These are phyloP conservation scores for Chorisops tibialis DNA, from an alignment of 2,888 invertebrate species.

Conservation along the genomic window DNA sequence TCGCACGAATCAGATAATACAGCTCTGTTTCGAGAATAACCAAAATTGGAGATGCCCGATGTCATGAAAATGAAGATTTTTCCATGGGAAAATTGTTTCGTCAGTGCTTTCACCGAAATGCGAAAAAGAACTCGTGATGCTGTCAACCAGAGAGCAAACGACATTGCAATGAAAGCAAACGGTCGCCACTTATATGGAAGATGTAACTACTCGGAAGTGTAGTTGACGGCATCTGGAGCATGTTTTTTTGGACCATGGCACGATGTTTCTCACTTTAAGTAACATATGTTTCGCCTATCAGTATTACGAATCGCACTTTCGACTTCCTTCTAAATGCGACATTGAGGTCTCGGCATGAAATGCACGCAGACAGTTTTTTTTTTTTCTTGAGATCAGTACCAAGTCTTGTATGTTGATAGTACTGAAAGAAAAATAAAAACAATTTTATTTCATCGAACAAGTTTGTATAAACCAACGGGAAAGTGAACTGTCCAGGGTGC, in stretches of 20 bases:
- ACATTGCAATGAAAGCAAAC: conserved; percentile 23
- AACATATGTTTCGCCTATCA: conserved; percentile 22
- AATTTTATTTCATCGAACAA: no score
- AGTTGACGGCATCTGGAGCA: conserved; percentile 23
- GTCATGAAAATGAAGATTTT: conserved; percentile 13
- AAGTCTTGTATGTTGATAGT: no score
- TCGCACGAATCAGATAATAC: not conserved
- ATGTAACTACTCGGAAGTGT: conserved; percentile 23
- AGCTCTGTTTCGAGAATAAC: not conserved
- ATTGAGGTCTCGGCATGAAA: not conserved
- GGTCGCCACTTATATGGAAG: conserved; percentile 16
- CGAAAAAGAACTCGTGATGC: not conserved
- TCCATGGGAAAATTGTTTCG: conserved; percentile 12
- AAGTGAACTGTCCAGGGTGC: conserved; percentile 24
- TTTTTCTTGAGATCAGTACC: no score
- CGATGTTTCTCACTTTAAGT: conserved; percentile 15
- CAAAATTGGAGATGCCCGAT: conserved; percentile 2
- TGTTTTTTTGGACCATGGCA: conserved; percentile 16
- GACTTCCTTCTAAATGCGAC: conserved; percentile 19
- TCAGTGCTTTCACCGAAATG: conserved; percentile 21
- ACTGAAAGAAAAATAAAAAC: no score
- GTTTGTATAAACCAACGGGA: conserved; percentile 1
- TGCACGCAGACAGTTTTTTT: conserved; percentile 10
- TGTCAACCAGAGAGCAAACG: not conserved
- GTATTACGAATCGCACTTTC: conserved; percentile 24